Base-by-base conservation (phyloP, 2,113 vertebrate species). In the Eulemur macaco region DNA sequence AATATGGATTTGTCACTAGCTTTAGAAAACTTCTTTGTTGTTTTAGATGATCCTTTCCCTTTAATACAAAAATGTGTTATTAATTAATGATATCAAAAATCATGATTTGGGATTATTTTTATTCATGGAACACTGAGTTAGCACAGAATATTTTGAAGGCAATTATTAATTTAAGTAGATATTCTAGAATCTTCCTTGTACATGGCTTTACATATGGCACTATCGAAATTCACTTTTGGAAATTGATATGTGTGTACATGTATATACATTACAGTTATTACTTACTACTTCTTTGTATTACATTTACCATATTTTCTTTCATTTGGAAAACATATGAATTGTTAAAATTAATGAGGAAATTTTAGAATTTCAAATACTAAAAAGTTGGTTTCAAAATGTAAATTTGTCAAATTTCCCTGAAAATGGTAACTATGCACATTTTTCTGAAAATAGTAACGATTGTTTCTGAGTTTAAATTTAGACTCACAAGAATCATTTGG, bases 201-300 rank as follows among this genome's bases (percentile, higher is more conserved):
- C 2, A n/a, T 23, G 9, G 4, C 81, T 88, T 80, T 64, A 78
- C 25, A 81, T 85, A 25, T 47, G 66, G 47, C 25, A 47, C 31
- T 17, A 37, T 56, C 45, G 1, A 93, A 66, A 93, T 64, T 96
- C 89, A 69, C 76, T 69, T 81, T 90, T 94, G 66, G 1, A 94
- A 95, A 45, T 8, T 42, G 11, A 63, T 71, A n/a, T 47, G 23
- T 18, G 5, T 76, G 0, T 64, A 7, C 13, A 45, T 50, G 1
- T n/a, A 34, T 69, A 73, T n/a, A 23, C 2, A 37, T 63, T 27
- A 29, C 27, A 13, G 25, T 27, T 29, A 47, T 25, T 50, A n/a
- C 7, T 64, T 68, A 60, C 0, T 95, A 17, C 0, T 45, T 58
- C 37, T 76, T 45, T 73, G 20, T 52, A 77, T 80, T 64, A 86